Base-by-base conservation (phyloP, 2,113 vertebrate genomes). In the Meriones unguiculatus region DNA sequence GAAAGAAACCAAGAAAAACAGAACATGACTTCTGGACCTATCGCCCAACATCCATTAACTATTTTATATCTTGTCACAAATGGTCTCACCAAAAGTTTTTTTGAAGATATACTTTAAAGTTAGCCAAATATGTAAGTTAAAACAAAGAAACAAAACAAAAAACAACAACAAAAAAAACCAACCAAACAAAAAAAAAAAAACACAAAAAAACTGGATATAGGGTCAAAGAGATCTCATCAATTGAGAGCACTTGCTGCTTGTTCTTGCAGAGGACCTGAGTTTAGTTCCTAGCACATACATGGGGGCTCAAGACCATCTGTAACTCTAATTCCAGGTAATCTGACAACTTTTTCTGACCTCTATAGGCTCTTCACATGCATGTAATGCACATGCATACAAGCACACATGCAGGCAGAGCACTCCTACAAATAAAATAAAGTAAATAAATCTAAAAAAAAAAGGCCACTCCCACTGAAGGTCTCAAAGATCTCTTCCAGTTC, bases 61-160 rank as follows among this genome's bases (percentile, higher is more conserved):
- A 41, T 18, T 64, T 46, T 75, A 25, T 46, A 70, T 67, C 50
- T 69, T 88, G 87, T 88, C 28, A 95, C 30, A 93, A 91, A 93
- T 32, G 41, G 35, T 41, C 18, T 75, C 70, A 15, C 41, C 0
- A 25, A 85, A 35, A 35, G 15, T 62, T 92, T 67, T 85, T 65
- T 86, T 65, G 3, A 77, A 94, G 91, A 59, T 62, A 5, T 5
- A 75, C n/a, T 77, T 89, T 90, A 7, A 86, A 11, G 22, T 87
- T 82, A 87, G 77, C 15, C 5, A 75, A 95, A 90, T 90, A 41
- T 24, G 46, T 18, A 85, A 88, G 24, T 87, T 86, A 80, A 78
- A 81, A 94, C 76, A 30, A 4, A 30, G 4, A 30, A 62, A 62
- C 18, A 46, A 46, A 46, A 46, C 46, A 46, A 46, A 46, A n/a